phyloP scores from a whole-genome alignment of 1,140 invertebrate genomes.

The Pachyrhynchus sulphureomaculatus region DNA sequence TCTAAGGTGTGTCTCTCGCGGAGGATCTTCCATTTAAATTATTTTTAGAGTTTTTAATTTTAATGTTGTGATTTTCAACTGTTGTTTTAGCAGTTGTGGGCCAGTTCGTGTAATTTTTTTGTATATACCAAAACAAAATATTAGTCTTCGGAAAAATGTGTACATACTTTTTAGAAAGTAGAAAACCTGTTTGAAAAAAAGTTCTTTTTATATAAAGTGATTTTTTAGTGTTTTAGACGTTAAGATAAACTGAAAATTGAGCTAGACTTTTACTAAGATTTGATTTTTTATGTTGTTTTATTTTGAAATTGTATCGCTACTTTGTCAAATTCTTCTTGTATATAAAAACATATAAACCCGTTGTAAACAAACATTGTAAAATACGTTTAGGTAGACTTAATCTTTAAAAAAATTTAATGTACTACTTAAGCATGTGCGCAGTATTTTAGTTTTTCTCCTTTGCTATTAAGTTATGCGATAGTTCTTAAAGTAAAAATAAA shows the following conservation, averaged over 20 bases:
- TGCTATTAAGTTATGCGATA: no score
- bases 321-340: no score
- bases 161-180: neutral
- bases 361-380: neutral
- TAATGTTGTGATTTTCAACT: slow-evolving; percentile 3
- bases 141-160: neutral
- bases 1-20: neutral
- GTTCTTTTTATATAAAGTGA: no score
- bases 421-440: neutral
- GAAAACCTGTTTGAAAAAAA: neutral
- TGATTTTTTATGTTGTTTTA: no score
- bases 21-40: no score
- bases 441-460: slow-evolving; percentile 1
- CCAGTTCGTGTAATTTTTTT: slow-evolving; percentile 6
- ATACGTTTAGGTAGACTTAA: neutral
- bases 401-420: neutral
- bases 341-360: no score
- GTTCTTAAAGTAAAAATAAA: no score
- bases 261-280: no score
- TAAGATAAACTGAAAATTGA: no score
- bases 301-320: no score
- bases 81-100: neutral
- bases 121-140: neutral
- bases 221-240: no score
- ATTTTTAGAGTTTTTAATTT: neutral